These are phyloP conservation scores for Rana temporaria DNA, from an alignment of 2,113 vertebrate genomes.

Conservation along the genomic window DNA sequence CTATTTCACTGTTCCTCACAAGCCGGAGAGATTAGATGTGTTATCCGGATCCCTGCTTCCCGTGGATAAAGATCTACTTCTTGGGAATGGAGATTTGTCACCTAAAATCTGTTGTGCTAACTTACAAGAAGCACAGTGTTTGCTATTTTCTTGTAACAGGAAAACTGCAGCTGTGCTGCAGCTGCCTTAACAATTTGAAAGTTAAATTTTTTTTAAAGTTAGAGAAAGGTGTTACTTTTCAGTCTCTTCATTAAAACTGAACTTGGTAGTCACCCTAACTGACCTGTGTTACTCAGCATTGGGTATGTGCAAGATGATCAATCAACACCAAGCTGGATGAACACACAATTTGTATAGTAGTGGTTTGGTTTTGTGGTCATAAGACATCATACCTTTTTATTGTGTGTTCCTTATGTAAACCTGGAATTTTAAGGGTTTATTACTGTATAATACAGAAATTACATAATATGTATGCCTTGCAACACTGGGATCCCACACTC, in stretches of 20 bases:
- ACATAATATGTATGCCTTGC: no score
- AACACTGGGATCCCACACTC: no score
- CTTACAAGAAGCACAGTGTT: conserved; percentile 49
- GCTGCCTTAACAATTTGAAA: conserved; percentile 11
- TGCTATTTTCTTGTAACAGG: conserved; percentile 19
- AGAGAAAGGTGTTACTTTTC: conserved; percentile 39
- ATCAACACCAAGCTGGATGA: no score
- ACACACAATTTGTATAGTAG: no score
- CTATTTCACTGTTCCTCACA: neutral
- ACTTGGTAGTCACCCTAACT: neutral
- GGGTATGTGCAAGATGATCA: neutral
- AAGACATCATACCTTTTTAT: no score
- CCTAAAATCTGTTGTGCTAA: conserved; percentile 45
- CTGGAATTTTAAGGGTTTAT: no score
- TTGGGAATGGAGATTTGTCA: conserved; percentile 52
- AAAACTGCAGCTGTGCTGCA: conserved; percentile 48
- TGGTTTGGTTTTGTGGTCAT: no score
- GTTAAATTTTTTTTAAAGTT: conserved; percentile 25
- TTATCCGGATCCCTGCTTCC: conserved; percentile 45
- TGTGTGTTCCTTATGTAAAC: no score
- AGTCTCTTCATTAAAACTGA: neutral
- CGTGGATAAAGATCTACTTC: conserved; percentile 47
- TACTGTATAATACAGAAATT: no score
- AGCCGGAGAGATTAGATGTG: conserved; percentile 15
- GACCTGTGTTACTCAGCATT: neutral